These are phyloP conservation scores for Sinocyclocheilus maitianheensis DNA, from an alignment of 2,113 vertebrate genomes.

Conservation along the genomic window DNA sequence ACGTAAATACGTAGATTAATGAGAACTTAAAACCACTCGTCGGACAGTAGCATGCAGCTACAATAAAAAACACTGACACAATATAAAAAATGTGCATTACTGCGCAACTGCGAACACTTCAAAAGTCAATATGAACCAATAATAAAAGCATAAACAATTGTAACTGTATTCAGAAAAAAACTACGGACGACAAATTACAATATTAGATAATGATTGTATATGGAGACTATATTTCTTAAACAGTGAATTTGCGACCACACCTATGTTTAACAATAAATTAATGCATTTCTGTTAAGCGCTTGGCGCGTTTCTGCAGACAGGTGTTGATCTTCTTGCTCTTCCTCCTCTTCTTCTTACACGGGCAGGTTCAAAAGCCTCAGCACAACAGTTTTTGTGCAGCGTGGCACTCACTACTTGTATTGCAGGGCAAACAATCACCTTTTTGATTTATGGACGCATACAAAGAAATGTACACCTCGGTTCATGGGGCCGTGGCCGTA, in stretches of 20 bases:
- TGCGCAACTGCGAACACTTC: neutral
- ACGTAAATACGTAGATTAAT: neutral
- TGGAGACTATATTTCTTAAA: neutral
- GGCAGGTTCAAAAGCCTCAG: neutral
- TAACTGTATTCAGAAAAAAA: neutral
- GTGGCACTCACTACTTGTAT: neutral
- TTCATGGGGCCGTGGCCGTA: neutral
- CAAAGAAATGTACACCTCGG: neutral
- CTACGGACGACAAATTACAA: neutral
- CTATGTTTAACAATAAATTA: neutral
- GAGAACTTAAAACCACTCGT: neutral
- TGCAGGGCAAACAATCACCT: conserved; percentile 7
- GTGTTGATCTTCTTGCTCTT: conserved; percentile 15
- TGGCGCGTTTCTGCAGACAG: conserved; percentile 16
- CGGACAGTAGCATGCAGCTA: neutral
- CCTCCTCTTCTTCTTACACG: neutral
- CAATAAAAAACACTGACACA: neutral
- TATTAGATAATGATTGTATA: neutral
- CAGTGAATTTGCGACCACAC: neutral
- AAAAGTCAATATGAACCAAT: neutral
- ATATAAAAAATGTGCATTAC: neutral
- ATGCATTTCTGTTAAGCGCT: neutral
- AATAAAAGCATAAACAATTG: neutral
- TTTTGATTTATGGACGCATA: neutral
- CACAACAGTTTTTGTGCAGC: neutral